Base-by-base conservation (phyloP, 2,797 vertebrate genomes). In the Danio choprae region DNA sequence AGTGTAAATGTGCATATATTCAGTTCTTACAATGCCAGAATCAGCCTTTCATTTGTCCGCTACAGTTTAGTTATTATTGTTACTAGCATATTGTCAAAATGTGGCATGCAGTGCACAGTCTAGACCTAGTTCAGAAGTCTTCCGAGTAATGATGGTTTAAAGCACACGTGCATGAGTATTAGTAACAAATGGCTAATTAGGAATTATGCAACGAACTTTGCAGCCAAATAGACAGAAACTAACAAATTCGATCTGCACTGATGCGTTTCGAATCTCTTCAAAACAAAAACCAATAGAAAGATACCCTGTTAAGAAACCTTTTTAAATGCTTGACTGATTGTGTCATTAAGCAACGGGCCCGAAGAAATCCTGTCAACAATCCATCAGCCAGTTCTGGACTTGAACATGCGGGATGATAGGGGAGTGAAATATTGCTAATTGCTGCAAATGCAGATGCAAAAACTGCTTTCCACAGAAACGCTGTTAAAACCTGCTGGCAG, bases 51-150 rank as follows among this genome's bases (percentile, higher is more conserved):
- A 53, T 46, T 18, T 0, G 15, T 46, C 11, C 55, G 7, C 68
- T 70, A 71, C 36, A 55, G 68, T 70, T 53, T 6, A 8, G 2
- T 41, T 36, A 55, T 38, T 67, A 67, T 51, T n/a, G n/a, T n/a
- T 9, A 4, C 41, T 55, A 53, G 16, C 6, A 16, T 40, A 53
- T 70, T 55, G 55, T 13, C 20, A 20, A 13, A 53, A 69, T 6
- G 15, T 48, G 60, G 43, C 13, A 38, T 56, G 9, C 20, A 36
- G 71, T 44, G 60, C 46, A 56, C 43, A 38, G 11, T 20, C 36
- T 50, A n/a, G n/a, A n/a, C n/a, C n/a, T 6, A 22, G 9, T 16
- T 68, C 13, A 29, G 7, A n/a, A 20, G 48, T 41, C 48, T 40
- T 15, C 12, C 8, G 58, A 22, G 44, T 40, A 22, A 3, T 38